These are phyloP conservation scores for Poecilia picta DNA, from an alignment of 2,797 vertebrate species.

Conservation along the genomic window DNA sequence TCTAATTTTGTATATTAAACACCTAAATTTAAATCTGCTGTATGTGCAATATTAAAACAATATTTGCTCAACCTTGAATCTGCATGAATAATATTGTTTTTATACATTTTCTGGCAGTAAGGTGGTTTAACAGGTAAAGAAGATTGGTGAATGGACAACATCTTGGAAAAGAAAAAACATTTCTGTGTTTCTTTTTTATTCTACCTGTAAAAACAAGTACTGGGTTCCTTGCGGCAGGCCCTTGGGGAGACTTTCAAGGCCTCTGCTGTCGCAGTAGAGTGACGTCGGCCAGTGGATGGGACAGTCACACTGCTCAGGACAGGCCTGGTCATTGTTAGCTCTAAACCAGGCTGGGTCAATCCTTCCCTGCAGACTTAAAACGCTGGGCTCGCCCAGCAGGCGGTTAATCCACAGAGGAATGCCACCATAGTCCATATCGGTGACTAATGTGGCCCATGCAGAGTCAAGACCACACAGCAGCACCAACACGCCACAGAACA, in stretches of 20 bases:
- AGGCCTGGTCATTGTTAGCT: slow-evolving; percentile 69
- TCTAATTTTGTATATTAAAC: not conserved
- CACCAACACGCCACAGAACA: slow-evolving; percentile 30
- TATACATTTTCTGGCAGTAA: not conserved
- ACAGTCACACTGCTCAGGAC: slow-evolving; percentile 79
- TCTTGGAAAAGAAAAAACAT: not conserved
- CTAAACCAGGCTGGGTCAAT: slow-evolving; percentile 71
- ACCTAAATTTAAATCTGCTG: not conserved
- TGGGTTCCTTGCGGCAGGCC: slow-evolving; percentile 66
- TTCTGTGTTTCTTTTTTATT: not conserved
- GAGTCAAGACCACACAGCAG: slow-evolving; percentile 47
- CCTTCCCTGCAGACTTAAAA: slow-evolving; percentile 77
- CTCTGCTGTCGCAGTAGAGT: slow-evolving; percentile 79
- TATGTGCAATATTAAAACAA: not conserved
- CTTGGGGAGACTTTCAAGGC: slow-evolving; percentile 59
- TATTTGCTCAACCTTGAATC: not conserved
- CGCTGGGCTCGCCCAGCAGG: slow-evolving; percentile 79
- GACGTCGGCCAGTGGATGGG: slow-evolving; percentile 84
- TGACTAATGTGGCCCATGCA: slow-evolving; percentile 20
- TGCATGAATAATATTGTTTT: not conserved
- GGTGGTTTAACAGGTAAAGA: not conserved
- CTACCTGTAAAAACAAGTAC: slow-evolving; percentile 82
- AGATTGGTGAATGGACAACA: not conserved
- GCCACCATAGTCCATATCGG: slow-evolving; percentile 77
- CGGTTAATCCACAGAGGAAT: slow-evolving; percentile 81